These are phyloP conservation scores for Falcaria lacertinaria DNA, from an alignment of 2,888 invertebrate species.

Conservation along the genomic window DNA sequence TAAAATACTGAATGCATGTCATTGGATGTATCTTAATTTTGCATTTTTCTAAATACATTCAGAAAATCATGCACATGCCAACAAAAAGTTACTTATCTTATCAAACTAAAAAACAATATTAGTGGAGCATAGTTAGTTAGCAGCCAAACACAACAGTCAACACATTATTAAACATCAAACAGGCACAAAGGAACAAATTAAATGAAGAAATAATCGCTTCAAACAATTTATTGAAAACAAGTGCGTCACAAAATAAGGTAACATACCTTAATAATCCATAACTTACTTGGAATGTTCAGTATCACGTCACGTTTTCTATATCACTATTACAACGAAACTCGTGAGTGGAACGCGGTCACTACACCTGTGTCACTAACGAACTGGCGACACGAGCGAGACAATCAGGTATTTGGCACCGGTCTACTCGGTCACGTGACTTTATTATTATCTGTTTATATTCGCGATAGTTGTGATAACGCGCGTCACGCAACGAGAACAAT, in stretches of 20 bases:
- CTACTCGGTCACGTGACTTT: slow-evolving; percentile 4
- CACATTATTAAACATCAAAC: slow-evolving; percentile 6
- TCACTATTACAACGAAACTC: neutral
- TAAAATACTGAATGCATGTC: too few species aligned
- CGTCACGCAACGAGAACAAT: neutral
- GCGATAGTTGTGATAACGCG: neutral
- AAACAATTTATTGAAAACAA: slow-evolving; percentile 35
- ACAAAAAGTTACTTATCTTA: neutral
- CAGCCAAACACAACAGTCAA: neutral
- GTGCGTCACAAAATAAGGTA: slow-evolving; percentile 3
- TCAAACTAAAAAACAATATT: neutral
- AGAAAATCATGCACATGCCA: neutral
- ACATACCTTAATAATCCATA: slow-evolving; percentile 6
- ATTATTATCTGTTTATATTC: neutral
- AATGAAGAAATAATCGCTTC: slow-evolving; percentile 42
- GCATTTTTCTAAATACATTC: too few species aligned
- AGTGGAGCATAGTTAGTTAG: neutral
- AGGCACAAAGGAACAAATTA: slow-evolving; percentile 32
- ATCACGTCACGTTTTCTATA: neutral
- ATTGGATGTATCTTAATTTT: too few species aligned
- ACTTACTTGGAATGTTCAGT: slow-evolving; percentile 36
- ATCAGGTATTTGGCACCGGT: slow-evolving; percentile 3
- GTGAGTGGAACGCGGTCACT: neutral
- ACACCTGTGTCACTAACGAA: slow-evolving; percentile 17
- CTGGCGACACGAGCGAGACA: slow-evolving; percentile 3